A percentile compares a stretch with the other conserved stretches of the same genome.
Conservation (phyloP, 2,113 vertebrate genomes). For the Benitochromis conjunctus region DNA sequence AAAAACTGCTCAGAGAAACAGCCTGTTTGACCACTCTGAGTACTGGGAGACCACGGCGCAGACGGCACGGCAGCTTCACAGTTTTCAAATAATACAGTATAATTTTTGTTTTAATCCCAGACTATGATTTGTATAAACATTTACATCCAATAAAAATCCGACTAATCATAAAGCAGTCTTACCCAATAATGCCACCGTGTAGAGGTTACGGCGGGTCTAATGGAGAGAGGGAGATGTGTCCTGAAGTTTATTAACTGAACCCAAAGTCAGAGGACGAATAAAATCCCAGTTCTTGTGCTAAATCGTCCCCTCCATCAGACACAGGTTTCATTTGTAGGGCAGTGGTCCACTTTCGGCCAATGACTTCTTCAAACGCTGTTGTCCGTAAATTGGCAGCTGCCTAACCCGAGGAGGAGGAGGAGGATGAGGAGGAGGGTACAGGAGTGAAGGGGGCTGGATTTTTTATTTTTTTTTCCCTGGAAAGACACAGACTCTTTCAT, state of each 20-base stretch:
- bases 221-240: not conserved
- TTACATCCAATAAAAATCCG: not conserved
- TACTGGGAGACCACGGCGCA: not conserved
- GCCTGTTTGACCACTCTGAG: not conserved
- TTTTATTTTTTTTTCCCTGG: not conserved
- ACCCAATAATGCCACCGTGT: constrained; percentile 31
- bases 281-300: not conserved
- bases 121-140: not conserved
- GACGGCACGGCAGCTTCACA: not conserved
- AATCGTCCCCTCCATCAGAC: not conserved
- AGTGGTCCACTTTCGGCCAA: constrained; percentile 21
- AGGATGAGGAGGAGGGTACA: not conserved
- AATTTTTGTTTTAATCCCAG: not conserved
- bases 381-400: constrained; percentile 66
- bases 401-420: not conserved
- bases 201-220: constrained; percentile 48
- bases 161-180: not conserved
- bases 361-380: constrained; percentile 10
- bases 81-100: not conserved
- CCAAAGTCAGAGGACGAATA: not conserved
- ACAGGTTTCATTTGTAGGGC: not conserved
- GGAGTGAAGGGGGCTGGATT: constrained; percentile 56
- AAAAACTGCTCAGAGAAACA: not conserved
- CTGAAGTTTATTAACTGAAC: not conserved
- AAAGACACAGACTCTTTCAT: constrained; percentile 73